These are phyloP conservation scores for Chironomus tentans DNA, from an alignment of 2,888 invertebrate genomes.

Conservation along the genomic window DNA sequence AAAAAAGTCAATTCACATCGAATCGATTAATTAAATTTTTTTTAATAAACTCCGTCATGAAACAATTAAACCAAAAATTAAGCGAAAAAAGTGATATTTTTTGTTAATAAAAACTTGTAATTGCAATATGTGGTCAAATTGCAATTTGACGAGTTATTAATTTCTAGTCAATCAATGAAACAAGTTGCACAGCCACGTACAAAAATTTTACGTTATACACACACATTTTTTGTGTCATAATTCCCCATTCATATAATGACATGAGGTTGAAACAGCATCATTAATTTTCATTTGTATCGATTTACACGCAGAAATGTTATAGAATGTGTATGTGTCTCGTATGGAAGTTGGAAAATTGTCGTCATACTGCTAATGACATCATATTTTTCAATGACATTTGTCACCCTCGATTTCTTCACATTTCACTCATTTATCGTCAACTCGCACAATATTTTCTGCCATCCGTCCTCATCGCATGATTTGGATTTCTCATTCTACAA, in stretches of 20 bases:
- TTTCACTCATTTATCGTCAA: neutral
- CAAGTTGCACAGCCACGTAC: slow-evolving; percentile 17
- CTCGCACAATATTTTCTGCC: neutral
- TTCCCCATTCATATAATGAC: neutral
- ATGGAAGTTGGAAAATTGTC: neutral
- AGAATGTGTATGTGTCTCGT: neutral
- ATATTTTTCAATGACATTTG: slow-evolving; percentile 23
- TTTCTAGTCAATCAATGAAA: slow-evolving; percentile 25
- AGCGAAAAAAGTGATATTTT: neutral
- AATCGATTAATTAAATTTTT: neutral
- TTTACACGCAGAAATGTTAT: slow-evolving; percentile 5
- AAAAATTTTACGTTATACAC: neutral
- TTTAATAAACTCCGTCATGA: slow-evolving; percentile 21
- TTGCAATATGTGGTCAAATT: slow-evolving; percentile 21
- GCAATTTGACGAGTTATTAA: slow-evolving; percentile 26
- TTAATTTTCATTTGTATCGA: slow-evolving; percentile 26
- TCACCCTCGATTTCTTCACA: slow-evolving; percentile 8
- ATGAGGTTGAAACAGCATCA: slow-evolving; percentile 14
- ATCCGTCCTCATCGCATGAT: neutral
- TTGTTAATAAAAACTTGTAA: slow-evolving; percentile 19
- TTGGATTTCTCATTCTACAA: too few species aligned
- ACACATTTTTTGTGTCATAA: too few species aligned
- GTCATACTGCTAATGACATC: slow-evolving; percentile 24
- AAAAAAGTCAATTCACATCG: neutral
- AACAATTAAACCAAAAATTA: neutral